These are phyloP conservation scores for Fragum sueziense DNA, from an alignment of 2,888 invertebrate species.

Conservation along the genomic window DNA sequence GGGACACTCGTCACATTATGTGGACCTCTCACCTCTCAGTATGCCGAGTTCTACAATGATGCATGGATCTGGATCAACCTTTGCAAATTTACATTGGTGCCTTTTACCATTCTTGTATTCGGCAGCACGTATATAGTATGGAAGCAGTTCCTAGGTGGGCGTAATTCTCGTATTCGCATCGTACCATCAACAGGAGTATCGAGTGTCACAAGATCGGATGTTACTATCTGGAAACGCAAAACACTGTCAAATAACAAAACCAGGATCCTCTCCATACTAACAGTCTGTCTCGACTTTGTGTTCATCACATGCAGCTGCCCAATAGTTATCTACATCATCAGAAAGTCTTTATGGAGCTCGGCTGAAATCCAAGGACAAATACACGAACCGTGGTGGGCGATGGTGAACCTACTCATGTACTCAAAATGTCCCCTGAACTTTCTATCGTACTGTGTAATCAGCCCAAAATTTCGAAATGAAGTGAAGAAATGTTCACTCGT, in stretches of 20 bases:
- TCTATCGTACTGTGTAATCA: slow-evolving; percentile 68
- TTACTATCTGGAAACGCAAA: slow-evolving; percentile 62
- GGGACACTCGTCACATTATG: slow-evolving; percentile 39
- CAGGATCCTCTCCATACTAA: slow-evolving; percentile 64
- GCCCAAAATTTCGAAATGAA: slow-evolving; percentile 68
- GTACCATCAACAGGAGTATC: slow-evolving; percentile 3
- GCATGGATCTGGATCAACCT: slow-evolving; percentile 74
- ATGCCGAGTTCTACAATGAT: slow-evolving; percentile 46
- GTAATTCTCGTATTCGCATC: slow-evolving; percentile 24
- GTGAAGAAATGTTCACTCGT: slow-evolving; percentile 48
- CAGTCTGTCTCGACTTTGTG: slow-evolving; percentile 63
- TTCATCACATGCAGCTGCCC: slow-evolving; percentile 66
- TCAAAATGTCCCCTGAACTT: slow-evolving; percentile 68
- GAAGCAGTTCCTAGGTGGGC: slow-evolving; percentile 44
- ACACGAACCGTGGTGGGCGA: slow-evolving; percentile 59
- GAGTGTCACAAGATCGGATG: not conserved
- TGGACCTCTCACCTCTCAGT: slow-evolving; percentile 35
- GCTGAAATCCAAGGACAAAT: slow-evolving; percentile 37
- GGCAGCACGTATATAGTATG: slow-evolving; percentile 70
- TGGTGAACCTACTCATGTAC: slow-evolving; percentile 68
- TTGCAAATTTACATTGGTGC: slow-evolving; percentile 66
- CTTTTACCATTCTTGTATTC: slow-evolving; percentile 63
- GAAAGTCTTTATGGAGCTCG: slow-evolving; percentile 54
- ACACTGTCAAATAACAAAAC: slow-evolving; percentile 42
- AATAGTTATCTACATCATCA: slow-evolving; percentile 61